phyloP scores from a whole-genome alignment of 2,797 vertebrate species.

The Clarias pachynema region DNA sequence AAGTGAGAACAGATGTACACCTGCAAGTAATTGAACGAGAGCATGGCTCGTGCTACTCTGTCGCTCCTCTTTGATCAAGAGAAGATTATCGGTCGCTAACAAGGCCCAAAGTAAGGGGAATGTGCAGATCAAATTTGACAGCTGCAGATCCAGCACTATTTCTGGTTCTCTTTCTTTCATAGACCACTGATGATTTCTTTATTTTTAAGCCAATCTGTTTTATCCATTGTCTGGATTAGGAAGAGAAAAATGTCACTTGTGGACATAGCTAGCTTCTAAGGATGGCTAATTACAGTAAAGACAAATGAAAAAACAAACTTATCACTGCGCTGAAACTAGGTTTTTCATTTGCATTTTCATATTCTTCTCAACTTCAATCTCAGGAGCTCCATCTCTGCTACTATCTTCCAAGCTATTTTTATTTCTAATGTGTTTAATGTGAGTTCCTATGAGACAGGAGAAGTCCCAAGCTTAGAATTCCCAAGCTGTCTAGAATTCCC shows the following conservation, averaged over 20 bases:
- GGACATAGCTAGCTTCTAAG: neutral
- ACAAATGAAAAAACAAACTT: neutral
- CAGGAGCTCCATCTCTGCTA: neutral
- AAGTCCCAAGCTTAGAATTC: neutral
- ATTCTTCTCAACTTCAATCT: neutral
- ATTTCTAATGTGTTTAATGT: neutral
- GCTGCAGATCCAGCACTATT: neutral
- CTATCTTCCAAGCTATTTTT: neutral
- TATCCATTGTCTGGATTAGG: neutral
- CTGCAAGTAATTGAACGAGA: constrained; percentile 12
- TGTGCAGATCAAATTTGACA: neutral
- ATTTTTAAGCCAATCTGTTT: neutral
- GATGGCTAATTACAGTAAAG: neutral
- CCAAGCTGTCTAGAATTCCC: neutral
- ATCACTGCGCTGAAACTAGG: neutral
- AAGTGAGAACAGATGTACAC: constrained; percentile 20
- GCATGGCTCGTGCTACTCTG: neutral
- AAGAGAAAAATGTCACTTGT: neutral
- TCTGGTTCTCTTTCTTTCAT: neutral
- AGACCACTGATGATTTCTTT: neutral
- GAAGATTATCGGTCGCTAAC: neutral
- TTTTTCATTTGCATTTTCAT: neutral
- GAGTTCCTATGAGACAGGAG: neutral
- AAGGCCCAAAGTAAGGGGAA: neutral
- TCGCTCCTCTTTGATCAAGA: constrained; percentile 13